Evolutionary conservation across 2,113 vertebrate genomes (phyloP), one percentile per base, ranked within the genome.

Genomic region (Gymnorhina tibicen): DNA sequence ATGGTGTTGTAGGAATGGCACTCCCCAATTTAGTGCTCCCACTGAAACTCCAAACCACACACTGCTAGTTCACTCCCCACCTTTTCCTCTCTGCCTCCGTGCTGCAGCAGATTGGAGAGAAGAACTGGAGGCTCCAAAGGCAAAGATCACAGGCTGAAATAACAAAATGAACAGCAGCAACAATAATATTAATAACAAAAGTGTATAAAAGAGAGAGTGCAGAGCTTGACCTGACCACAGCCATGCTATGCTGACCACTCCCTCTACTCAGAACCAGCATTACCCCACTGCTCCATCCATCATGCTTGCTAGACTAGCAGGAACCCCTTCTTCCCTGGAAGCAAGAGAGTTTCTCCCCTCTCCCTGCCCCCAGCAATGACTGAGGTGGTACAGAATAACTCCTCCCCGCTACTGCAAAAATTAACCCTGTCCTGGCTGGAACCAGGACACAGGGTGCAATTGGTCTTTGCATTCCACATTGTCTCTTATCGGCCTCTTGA

Each of bases 281-380:
- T 59, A 59, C 28, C 8, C 27, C 52, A 67, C 37, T 12, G 16
- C 44, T 59, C 23, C 3, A 8, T n/a, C 60, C 13, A 44, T 49
- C 76, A 50, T 0, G 0, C 12, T 58, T 74, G 44, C 60, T 67
- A 2, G 0, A 53, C 44, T 13, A 28, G 15, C 30, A n/a, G 60
- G 37, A 52, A 16, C 8, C 26, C 13, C 10, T 50, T 67, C 50
- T 58, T 4, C 13, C 20, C 17, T 21, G 62, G 44, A 50, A 76
- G 21, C 26, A 27, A 11, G 9, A 17, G 17, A 66, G 19, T 30
- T 73, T 53, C 68, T 32, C 13, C 16, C 11, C 7, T 0, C 8
- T 30, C 35, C 42, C 37, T 23, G 12, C 8, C 19, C 44, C 21
- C 39, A 39, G 46, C 33, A 53, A 30, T 59, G 53, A 20, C 24